phyloP scores from a whole-genome alignment of 2,113 vertebrate genomes.

The Anhinga rufa region DNA sequence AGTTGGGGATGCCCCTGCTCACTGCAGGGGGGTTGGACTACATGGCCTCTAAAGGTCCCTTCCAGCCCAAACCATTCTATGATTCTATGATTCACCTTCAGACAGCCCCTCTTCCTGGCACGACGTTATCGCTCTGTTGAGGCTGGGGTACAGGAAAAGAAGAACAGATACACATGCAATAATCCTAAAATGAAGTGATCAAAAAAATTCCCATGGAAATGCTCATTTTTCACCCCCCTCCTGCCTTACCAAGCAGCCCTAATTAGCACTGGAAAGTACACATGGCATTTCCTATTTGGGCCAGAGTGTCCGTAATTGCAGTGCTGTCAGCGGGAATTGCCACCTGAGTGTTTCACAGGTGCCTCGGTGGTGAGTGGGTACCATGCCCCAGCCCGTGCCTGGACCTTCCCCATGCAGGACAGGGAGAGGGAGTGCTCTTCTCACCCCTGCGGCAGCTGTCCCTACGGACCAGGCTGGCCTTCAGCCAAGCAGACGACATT shows the following conservation, averaged over 20 bases:
- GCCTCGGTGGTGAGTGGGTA: accelerated
- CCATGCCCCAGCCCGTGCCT: accelerated
- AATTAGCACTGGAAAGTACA: not conserved
- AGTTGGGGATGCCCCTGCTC: no score
- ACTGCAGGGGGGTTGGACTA: no score
- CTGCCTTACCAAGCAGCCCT: not conserved
- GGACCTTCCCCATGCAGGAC: not conserved
- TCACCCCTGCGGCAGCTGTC: not conserved
- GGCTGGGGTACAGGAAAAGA: not conserved
- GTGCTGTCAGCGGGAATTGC: not conserved
- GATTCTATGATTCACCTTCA: no score
- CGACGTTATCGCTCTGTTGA: accelerated
- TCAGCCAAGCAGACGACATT: not conserved
- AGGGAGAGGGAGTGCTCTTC: not conserved
- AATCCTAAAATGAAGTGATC: not conserved
- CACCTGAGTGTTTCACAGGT: not conserved
- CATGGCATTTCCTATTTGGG: not conserved
- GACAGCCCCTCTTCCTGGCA: not conserved
- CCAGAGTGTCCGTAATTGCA: not conserved
- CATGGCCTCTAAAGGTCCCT: no score
- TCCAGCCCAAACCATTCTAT: no score
- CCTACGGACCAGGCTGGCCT: not conserved
- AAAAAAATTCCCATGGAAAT: not conserved
- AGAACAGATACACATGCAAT: not conserved
- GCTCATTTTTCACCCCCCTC: not conserved